Percentiles rank a stretch among this genome's conserved stretches.
Conservation (phyloP, 2,888 invertebrate genomes). For the Drosophila gaucha region DNA sequence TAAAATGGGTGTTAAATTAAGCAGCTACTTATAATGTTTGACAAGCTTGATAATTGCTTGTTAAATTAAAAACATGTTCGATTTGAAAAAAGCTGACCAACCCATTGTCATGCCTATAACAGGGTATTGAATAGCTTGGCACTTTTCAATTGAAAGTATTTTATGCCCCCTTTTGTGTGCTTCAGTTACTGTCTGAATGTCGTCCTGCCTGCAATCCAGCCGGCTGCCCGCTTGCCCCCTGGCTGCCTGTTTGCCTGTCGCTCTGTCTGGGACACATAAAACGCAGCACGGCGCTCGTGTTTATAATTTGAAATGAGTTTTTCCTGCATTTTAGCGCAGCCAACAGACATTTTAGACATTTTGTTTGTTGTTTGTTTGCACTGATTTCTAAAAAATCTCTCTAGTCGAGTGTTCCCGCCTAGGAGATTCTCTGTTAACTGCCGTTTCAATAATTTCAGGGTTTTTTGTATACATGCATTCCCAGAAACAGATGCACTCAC, state of each 20-base stretch:
- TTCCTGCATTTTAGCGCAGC: slow-evolving; percentile 63
- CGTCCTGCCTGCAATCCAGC: neutral
- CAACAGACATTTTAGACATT: slow-evolving; percentile 52
- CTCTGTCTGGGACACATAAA: slow-evolving; percentile 45
- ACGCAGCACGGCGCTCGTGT: slow-evolving; percentile 55
- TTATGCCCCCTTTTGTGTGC: slow-evolving; percentile 22
- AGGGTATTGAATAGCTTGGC: slow-evolving; percentile 13
- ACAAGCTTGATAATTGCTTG: too few relatives aligned
- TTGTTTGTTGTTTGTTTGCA: slow-evolving; percentile 44
- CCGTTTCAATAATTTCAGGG: too few relatives aligned
- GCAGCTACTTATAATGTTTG: too few relatives aligned
- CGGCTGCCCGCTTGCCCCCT: neutral
- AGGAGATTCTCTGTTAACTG: neutral
- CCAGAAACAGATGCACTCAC: too few relatives aligned
- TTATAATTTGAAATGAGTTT: slow-evolving; percentile 78
- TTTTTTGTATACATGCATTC: too few relatives aligned
- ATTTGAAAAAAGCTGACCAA: neutral
- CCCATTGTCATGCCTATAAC: neutral
- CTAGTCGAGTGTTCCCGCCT: neutral
- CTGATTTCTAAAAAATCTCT: slow-evolving; percentile 51
- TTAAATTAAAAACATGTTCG: neutral
- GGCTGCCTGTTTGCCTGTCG: slow-evolving; percentile 12
- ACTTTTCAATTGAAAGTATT: neutral
- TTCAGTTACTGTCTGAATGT: slow-evolving; percentile 23
- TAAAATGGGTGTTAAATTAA: too few relatives aligned